Conservation (phyloP, 2,797 vertebrate species). For the Cuculus canorus region DNA sequence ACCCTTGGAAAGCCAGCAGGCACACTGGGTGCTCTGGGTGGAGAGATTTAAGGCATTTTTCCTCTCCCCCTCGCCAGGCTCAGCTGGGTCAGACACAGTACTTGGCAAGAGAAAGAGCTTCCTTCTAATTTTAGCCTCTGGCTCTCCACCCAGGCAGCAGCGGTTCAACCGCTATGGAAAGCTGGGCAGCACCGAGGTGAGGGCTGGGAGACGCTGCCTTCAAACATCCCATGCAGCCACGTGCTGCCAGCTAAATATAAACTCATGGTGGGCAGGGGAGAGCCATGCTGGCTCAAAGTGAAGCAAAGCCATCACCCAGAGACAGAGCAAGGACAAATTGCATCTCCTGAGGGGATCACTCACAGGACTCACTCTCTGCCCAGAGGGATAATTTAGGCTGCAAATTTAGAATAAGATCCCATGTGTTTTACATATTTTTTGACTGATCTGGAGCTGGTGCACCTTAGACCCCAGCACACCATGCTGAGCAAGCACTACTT, state of each 20-base stretch:
- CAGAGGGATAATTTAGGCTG: neutral
- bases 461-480: fast-evolving
- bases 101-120: slow-evolving; percentile 62
- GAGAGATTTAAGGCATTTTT: neutral
- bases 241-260: neutral
- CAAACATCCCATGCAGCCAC: neutral
- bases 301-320: fast-evolving
- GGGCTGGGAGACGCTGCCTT: slow-evolving; percentile 42
- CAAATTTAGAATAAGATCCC: neutral
- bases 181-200: slow-evolving; percentile 56
- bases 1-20: neutral
- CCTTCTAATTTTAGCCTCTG: slow-evolving; percentile 76
- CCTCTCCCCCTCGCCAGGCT: neutral
- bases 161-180: slow-evolving; percentile 50
- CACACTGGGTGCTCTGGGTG: neutral
- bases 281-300: neutral
- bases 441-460: neutral
- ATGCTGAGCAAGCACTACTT: neutral
- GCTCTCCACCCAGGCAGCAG: slow-evolving; percentile 73
- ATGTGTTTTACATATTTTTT: neutral
- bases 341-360: neutral
- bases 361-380: neutral
- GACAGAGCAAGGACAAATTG: neutral
- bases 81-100: slow-evolving; percentile 25
- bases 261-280: neutral